phyloP scores from a whole-genome alignment of 2,113 vertebrate genomes.

The Rhizomys pruinosus region DNA sequence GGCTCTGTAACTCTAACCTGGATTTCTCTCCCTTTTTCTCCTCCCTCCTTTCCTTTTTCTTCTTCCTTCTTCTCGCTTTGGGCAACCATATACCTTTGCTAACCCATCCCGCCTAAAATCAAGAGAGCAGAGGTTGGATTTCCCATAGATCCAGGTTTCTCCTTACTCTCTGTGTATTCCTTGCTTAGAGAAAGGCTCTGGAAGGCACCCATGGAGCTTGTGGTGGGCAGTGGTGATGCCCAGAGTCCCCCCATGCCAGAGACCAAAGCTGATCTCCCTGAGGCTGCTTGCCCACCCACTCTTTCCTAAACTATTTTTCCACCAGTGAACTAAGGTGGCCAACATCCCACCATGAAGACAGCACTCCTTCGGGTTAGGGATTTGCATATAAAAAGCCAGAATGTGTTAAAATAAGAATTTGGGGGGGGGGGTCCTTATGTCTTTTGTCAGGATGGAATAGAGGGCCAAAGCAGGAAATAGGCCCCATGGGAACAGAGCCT shows the following conservation, averaged over 20 bases:
- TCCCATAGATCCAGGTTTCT: neutral
- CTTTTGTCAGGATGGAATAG: neutral
- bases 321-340: no score
- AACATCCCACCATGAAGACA: neutral
- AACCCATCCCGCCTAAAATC: neutral
- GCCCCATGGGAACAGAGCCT: neutral
- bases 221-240: neutral
- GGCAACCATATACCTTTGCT: neutral
- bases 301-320: neutral
- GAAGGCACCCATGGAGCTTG: neutral
- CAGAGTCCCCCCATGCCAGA: neutral
- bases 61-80: neutral
- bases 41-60: neutral
- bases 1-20: neutral
- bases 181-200: constrained; percentile 39
- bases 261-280: neutral
- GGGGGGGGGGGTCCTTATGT: neutral
- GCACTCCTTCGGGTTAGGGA: neutral
- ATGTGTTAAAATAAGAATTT: neutral
- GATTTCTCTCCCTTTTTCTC: neutral
- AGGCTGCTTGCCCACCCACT: neutral
- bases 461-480: neutral
- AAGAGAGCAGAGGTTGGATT: neutral
- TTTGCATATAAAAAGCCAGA: neutral
- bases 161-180: neutral